Evolutionary conservation across 2,888 invertebrate species (phyloP).

Genomic region (Polydrusus cervinus): DNA sequence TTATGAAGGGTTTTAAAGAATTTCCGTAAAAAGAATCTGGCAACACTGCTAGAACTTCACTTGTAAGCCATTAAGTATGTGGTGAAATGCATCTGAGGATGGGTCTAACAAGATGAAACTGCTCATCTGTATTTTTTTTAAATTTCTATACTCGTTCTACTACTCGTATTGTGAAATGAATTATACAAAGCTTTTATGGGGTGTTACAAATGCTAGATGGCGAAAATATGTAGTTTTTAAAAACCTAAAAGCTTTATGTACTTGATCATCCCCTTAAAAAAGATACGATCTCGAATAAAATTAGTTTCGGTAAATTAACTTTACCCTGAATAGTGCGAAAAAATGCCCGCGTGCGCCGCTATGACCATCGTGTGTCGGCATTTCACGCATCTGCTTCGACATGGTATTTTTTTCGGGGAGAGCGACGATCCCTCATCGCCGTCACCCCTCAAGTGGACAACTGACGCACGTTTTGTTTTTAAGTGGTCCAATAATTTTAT

Average conservation of each 20-base stretch:
- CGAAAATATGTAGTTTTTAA: not conserved
- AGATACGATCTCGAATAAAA: conserved; percentile 24
- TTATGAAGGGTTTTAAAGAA: too few relatives aligned
- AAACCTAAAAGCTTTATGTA: not conserved
- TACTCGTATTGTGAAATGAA: too few relatives aligned
- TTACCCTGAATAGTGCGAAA: conserved; percentile 22
- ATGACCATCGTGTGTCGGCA: conserved; percentile 45
- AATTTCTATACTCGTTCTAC: too few relatives aligned
- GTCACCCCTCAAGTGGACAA: conserved; percentile 49
- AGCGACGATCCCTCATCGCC: conserved; percentile 17
- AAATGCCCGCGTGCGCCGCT: conserved; percentile 38
- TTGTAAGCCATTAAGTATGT: too few relatives aligned
- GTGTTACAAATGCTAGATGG: too few relatives aligned
- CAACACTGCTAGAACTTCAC: too few relatives aligned
- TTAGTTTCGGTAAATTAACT: conserved; percentile 50
- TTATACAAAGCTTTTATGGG: too few relatives aligned
- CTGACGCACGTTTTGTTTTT: conserved; percentile 54
- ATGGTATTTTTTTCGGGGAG: conserved; percentile 21
- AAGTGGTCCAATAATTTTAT: conserved; percentile 34
- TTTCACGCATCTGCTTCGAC: conserved; percentile 57
- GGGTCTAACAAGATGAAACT: too few relatives aligned
- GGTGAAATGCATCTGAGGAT: too few relatives aligned
- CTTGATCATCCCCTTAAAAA: not conserved
- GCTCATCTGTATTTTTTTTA: too few relatives aligned
- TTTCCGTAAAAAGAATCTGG: too few relatives aligned